Evolutionary conservation across 53 echinoderm and acorn worm genomes (phyloP).

Genomic region (Paracentrotus lividus): DNA sequence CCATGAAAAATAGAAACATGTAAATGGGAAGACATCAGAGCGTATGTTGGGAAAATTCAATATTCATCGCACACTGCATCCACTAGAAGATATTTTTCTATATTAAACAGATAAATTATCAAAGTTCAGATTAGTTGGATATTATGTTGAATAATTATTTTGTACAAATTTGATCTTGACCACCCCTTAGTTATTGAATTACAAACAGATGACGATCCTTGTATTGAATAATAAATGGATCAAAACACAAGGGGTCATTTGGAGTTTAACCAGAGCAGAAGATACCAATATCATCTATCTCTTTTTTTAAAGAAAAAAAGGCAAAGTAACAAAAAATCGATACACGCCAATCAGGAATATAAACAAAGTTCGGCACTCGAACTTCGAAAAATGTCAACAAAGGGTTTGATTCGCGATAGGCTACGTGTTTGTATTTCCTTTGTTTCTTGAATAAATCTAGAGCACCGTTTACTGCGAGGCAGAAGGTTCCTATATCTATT

Average conservation of each 20-base stretch:
- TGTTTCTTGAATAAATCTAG: conserved; percentile 39
- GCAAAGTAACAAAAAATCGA: neutral
- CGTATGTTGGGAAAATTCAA: no score
- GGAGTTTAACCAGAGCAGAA: neutral
- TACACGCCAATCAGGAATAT: conserved; percentile 34
- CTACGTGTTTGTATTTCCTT: neutral
- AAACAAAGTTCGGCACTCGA: neutral
- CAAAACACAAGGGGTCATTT: neutral
- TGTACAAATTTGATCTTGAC: neutral
- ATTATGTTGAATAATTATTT: no score
- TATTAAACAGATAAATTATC: no score
- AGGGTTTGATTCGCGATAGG: neutral
- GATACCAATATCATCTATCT: neutral
- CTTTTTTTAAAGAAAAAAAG: neutral
- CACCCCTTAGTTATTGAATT: neutral
- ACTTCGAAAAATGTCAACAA: neutral
- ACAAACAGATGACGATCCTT: neutral
- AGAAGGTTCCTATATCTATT: no score
- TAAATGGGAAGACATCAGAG: no score
- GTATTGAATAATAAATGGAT: neutral
- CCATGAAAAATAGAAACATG: no score
- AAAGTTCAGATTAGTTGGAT: no score
- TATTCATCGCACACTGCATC: no score
- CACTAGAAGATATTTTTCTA: no score
- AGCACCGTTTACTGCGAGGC: no score